Evolutionary conservation across 2,797 vertebrate species (phyloP).

Genomic region (Tapirus indicus): DNA sequence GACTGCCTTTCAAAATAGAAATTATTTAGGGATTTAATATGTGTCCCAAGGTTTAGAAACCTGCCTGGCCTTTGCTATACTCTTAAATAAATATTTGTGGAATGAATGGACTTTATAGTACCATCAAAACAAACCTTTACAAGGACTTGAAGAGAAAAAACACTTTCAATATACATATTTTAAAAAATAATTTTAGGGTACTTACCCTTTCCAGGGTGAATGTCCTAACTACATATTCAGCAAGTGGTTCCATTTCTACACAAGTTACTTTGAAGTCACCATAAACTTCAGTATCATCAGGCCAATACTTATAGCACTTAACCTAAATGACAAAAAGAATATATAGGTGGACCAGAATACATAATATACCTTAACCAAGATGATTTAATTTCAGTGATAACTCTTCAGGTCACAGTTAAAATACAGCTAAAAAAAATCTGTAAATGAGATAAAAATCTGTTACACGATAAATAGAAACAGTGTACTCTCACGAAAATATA

Average conservation of each 20-base stretch:
- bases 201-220: conserved; percentile 99
- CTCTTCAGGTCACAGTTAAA: conserved; percentile 9
- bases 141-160: neutral
- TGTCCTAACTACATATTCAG: conserved; percentile 98
- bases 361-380: neutral
- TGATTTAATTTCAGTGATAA: neutral
- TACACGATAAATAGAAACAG: neutral
- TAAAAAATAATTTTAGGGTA: neutral
- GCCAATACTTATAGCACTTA: conserved; percentile 99
- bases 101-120: neutral
- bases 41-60: neutral
- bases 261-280: conserved; percentile 99
- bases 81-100: neutral
- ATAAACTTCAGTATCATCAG: conserved; percentile 98
- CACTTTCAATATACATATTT: neutral
- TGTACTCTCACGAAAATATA: neutral
- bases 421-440: neutral
- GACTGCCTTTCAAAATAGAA: conserved; percentile 9
- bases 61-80: neutral
- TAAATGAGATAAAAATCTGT: neutral
- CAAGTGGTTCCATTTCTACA: conserved; percentile 97
- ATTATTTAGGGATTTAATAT: neutral
- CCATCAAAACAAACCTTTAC: conserved; percentile 12
- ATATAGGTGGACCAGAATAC: neutral
- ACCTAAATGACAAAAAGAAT: conserved; percentile 90